Conservation (phyloP, 2,113 vertebrate species). For the Microtus oregoni region DNA sequence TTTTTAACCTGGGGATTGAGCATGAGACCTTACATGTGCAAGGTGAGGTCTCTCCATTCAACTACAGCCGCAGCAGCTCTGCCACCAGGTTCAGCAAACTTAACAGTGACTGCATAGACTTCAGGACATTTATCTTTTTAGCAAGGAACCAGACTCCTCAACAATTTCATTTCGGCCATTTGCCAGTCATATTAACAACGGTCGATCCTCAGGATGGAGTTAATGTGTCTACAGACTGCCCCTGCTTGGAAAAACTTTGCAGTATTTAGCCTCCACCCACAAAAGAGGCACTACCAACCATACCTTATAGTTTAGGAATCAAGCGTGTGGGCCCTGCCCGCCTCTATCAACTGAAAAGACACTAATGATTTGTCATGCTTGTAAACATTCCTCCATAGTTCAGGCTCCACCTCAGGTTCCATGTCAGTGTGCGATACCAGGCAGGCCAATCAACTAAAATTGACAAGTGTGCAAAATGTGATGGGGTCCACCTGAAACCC, state of each 20-base stretch:
- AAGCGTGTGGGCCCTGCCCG: neutral
- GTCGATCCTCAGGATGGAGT: neutral
- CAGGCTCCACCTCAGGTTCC: neutral
- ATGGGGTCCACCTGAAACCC: neutral
- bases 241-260: neutral
- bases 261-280: slow-evolving; percentile 16
- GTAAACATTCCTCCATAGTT: neutral
- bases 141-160: neutral
- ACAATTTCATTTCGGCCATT: slow-evolving; percentile 22
- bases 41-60: neutral
- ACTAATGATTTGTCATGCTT: neutral
- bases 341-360: neutral
- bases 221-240: neutral
- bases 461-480: neutral
- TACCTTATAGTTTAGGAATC: neutral
- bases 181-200: neutral
- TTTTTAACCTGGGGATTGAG: neutral
- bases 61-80: neutral
- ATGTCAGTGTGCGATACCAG: neutral
- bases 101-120: neutral
- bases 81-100: neutral
- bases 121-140: neutral
- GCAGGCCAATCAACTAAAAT: slow-evolving; percentile 10
- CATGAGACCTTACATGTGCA: neutral
- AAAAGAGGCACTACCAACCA: neutral